Conservation (phyloP, 2,113 vertebrate species). For the Psophia crepitans region DNA sequence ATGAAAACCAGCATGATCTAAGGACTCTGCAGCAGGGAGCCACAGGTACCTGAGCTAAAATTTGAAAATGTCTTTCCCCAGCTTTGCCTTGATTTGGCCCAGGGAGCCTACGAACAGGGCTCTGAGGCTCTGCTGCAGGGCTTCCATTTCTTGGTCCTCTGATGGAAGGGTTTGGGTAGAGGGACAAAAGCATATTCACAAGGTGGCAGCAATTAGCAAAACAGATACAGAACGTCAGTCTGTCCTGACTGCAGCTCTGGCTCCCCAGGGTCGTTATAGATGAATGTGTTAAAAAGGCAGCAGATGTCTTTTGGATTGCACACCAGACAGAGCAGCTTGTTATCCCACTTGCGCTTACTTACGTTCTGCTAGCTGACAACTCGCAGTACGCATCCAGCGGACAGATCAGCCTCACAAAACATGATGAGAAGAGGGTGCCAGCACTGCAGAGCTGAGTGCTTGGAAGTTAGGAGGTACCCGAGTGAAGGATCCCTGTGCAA, state of each 20-base stretch:
- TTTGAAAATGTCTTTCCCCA: background rate
- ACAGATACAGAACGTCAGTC: constrained; percentile 10
- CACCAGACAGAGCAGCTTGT: constrained; percentile 1
- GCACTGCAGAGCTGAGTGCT: background rate
- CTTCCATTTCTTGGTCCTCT: background rate
- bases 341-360: background rate
- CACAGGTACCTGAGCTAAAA: constrained; percentile 5
- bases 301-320: constrained; percentile 38
- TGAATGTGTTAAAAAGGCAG: constrained; percentile 36
- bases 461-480: background rate
- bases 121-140: constrained; percentile 12
- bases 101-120: background rate
- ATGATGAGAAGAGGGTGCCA: background rate
- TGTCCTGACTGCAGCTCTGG: constrained; percentile 20
- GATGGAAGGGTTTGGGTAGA: background rate
- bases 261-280: constrained; percentile 15
- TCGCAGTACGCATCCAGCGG: background rate
- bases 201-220: constrained; percentile 46
- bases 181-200: constrained; percentile 11
- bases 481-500: background rate
- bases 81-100: background rate
- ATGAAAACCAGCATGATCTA: background rate
- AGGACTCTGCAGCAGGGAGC: background rate
- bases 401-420: background rate
- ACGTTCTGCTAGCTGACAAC: background rate